phyloP scores from a whole-genome alignment of 2,797 vertebrate genomes.

The Pipistrellus pygmaeus region DNA sequence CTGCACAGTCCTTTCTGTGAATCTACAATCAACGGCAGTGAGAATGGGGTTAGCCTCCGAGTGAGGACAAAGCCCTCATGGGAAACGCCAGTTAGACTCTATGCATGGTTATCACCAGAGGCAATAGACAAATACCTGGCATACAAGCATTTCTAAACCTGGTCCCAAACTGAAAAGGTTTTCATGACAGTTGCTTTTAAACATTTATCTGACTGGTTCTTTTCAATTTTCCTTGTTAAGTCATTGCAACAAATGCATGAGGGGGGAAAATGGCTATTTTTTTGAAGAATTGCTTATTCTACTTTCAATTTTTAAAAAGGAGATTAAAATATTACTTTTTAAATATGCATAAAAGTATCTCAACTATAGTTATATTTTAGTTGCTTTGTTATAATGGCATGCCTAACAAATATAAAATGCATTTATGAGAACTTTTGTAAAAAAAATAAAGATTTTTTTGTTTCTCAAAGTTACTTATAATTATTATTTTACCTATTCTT shows the following conservation, averaged over 20 bases:
- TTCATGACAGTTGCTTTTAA: slow-evolving; percentile 79
- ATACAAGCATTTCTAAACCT: slow-evolving; percentile 66
- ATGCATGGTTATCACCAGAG: slow-evolving; percentile 21
- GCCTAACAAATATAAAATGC: slow-evolving; percentile 80
- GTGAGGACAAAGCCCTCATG: slow-evolving; percentile 20
- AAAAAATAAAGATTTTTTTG: slow-evolving; percentile 83
- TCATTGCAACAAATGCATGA: slow-evolving; percentile 65
- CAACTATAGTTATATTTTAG: slow-evolving; percentile 84
- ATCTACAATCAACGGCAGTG: slow-evolving; percentile 29
- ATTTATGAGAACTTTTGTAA: slow-evolving; percentile 86
- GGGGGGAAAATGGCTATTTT: slow-evolving; percentile 74
- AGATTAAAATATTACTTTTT: slow-evolving; percentile 83
- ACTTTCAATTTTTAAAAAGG: slow-evolving; percentile 83
- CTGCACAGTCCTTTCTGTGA: slow-evolving; percentile 54
- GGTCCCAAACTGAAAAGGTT: slow-evolving; percentile 77
- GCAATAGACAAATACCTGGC: slow-evolving; percentile 16
- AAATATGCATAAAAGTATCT: slow-evolving; percentile 77
- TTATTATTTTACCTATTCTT: slow-evolving; percentile 76
- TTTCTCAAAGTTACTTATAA: slow-evolving; percentile 82
- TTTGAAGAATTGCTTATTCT: slow-evolving; percentile 81
- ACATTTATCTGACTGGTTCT: slow-evolving; percentile 72
- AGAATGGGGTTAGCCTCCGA: slow-evolving; percentile 52
- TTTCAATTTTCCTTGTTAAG: slow-evolving; percentile 73
- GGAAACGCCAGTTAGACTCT: not conserved
- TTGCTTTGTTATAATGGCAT: slow-evolving; percentile 85